Percentiles rank a stretch among this genome's conserved stretches.
Evolutionary conservation across 2,113 vertebrate species (phyloP).

Genomic region (Hyla sarda): DNA sequence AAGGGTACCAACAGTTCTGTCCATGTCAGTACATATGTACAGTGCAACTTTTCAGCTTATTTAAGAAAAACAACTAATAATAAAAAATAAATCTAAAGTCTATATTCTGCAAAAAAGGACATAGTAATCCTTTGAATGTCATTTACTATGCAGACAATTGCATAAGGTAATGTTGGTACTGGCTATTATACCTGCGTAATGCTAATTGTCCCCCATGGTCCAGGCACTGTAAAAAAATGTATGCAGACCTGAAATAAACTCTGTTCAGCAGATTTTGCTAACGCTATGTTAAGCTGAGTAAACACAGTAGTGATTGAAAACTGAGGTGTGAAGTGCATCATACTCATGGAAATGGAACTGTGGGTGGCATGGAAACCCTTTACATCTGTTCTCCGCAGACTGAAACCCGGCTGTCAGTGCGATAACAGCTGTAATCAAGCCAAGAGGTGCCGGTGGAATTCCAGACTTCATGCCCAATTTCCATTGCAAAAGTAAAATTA

Average conservation of each 20-base stretch:
- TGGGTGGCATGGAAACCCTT: conserved; percentile 47
- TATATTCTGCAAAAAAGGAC: no score
- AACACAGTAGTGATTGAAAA: conserved; percentile 40
- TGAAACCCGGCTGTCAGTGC: conserved; percentile 55
- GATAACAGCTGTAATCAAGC: conserved; percentile 60
- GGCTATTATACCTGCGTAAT: background rate
- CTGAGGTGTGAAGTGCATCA: conserved; percentile 45
- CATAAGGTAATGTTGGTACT: background rate
- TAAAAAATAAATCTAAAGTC: no score
- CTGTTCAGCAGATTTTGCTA: conserved; percentile 19
- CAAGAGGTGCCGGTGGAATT: conserved; percentile 57
- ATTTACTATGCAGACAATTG: background rate
- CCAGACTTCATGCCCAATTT: conserved; percentile 60
- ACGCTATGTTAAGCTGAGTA: conserved; percentile 20
- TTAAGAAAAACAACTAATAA: no score
- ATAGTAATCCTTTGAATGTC: background rate
- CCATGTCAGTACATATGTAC: no score
- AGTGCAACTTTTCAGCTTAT: no score
- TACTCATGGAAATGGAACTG: conserved; percentile 40
- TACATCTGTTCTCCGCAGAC: conserved; percentile 53
- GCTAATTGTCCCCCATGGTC: background rate
- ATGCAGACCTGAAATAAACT: conserved; percentile 4
- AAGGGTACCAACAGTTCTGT: no score
- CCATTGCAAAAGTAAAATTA: conserved; percentile 59
- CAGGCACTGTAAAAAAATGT: conserved; percentile 3